These are phyloP conservation scores for Thripadectes ignobilis DNA, from an alignment of 2,797 vertebrate species.

Conservation along the genomic window DNA sequence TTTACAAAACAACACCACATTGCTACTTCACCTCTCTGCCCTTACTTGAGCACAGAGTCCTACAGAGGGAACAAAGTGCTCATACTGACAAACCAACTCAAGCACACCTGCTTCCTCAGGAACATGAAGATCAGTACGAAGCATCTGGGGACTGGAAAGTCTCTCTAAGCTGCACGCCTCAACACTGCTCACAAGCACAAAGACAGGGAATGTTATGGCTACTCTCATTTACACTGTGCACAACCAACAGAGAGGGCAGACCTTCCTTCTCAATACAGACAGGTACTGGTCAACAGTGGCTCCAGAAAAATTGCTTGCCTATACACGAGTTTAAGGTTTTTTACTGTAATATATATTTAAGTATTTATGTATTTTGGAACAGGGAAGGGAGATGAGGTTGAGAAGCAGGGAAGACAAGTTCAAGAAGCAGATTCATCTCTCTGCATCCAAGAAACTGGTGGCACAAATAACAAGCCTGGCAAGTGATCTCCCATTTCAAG, in stretches of 20 bases:
- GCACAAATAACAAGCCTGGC: constrained; percentile 45
- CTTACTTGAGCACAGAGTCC: not conserved
- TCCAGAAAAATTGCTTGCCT: constrained; percentile 26
- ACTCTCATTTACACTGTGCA: not conserved
- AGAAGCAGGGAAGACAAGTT: constrained; percentile 38
- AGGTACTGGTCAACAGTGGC: constrained; percentile 4
- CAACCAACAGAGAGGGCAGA: not conserved
- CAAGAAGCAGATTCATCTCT: constrained; percentile 48
- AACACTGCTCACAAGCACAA: not conserved
- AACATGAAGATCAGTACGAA: not conserved
- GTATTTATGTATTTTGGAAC: constrained; percentile 12
- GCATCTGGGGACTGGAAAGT: not conserved
- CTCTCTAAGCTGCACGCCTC: not conserved
- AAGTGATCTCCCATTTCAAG: constrained; percentile 40
- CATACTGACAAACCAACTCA: not conserved
- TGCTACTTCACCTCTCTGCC: not conserved
- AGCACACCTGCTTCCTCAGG: not conserved
- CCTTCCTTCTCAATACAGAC: not conserved
- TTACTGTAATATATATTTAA: constrained; percentile 41
- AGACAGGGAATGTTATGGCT: not conserved
- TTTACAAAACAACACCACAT: not conserved
- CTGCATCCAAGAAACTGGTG: constrained; percentile 30
- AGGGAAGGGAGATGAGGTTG: not conserved
- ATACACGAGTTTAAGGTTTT: constrained; percentile 13
- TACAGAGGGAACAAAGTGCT: not conserved